Base-by-base conservation (phyloP, 2,797 vertebrate genomes). In the Sebastes taczanowskii region DNA sequence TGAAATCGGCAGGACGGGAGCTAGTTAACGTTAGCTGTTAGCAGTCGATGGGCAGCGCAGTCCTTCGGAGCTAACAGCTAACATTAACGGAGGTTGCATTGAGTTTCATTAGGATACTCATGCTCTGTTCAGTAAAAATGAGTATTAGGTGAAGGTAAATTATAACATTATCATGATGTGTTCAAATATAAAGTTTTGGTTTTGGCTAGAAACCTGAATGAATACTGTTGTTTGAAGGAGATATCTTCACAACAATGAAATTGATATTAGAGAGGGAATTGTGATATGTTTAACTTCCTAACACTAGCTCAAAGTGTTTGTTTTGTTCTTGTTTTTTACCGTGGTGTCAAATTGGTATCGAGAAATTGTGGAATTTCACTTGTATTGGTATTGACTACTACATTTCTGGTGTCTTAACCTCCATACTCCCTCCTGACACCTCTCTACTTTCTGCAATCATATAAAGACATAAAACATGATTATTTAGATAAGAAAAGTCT, bases 111-210 rank as follows among this genome's bases (percentile, higher is more conserved):
- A n/a, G 18, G 49, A 52, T 52, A n/a, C 49, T 52, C 20, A n/a
- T 5, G 38, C 49, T 52, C 0, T 52, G 49, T n/a, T n/a, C 49
- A 52, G 49, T 52, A 5, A 52, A 52, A 52, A 4, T 49, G 1
- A 1, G 20, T 52, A 52, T 52, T 52, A 52, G 49, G 20, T 52
- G 49, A 52, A 52, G 18, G 49, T 9, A 20, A 52, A 52, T 52
- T n/a, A 52, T n/a, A 52, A 53, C 0, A 0, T 53, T 53, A n/a
- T 53, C 20, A 22, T 53, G 49, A 53, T 53, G n/a, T 53, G 49
- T 53, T 53, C 0, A 53, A n/a, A 53, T 53, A 10, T 11, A n/a
- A n/a, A 5, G 0, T 53, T 0, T 53, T 22, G 49, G 0, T 53
- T 53, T 49, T 49, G 46, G 46, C 46, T 8, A 49, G 46, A 49